Evolutionary conservation across 2,888 invertebrate species (phyloP), one percentile per base, ranked within the genome.

Genomic region (Rhingia rostrata): DNA sequence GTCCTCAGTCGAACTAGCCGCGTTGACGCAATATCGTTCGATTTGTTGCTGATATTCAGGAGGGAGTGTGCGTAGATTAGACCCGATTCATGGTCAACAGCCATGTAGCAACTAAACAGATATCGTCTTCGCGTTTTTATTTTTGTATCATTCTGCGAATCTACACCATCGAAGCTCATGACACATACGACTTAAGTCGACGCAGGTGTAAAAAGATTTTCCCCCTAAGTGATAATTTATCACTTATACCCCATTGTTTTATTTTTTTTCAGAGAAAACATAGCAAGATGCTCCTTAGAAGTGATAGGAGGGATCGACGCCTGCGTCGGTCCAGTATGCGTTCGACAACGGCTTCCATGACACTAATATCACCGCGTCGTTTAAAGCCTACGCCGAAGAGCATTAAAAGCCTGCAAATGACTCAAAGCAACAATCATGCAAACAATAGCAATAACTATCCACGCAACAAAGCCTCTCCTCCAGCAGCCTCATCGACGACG

Each of bases 301-400:
- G 94, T 91, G 94, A 94, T 88, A 94, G 94, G 89, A 93, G 93
- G 89, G 93, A 93, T 92, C 93, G 93, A 87, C 92, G 93, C 90
- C 92, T 93, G 91, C 90, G 87, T 70, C 87, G 87, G 10, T 86
- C 87, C 6, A 86, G 74, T 49, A 83, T 86, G 81, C 86, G 86
- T n/a, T 80, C 87, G 35, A 49, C 86, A 61, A 58, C 81, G 22
- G 67, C 81, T 64, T 45, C 86, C 5, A 78, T 72, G 4, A 54
- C 86, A 5, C 64, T 86, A 41, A 86, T 75, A 61, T 81, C 87
- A 30, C 75, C 83, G 9, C 60, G 67, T 35, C 73, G 82, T 4
- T 60, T 86, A 5, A 82, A 79, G 39, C 86, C 83, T 33, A 85
- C 85, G n/a, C 85, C 85, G 45, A 85, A 79, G 58, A 79, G 74